phyloP scores from a whole-genome alignment of 2,888 invertebrate species.

The Volucella inflata region DNA sequence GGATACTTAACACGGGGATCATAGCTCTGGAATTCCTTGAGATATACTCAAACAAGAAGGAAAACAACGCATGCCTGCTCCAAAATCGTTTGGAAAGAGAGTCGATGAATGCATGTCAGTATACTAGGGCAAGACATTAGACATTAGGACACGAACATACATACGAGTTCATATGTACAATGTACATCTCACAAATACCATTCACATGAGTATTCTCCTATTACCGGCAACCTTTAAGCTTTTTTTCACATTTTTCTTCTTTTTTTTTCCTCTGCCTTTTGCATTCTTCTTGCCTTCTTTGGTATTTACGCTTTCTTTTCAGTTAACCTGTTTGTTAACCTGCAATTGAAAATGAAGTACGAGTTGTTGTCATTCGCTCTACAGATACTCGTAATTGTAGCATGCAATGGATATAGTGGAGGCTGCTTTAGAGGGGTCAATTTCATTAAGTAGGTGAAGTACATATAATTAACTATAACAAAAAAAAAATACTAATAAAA shows the following conservation, averaged over 20 bases:
- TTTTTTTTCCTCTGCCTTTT: neutral
- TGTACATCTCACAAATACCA: neutral
- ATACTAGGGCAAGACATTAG: conserved; percentile 65
- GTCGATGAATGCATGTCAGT: conserved; percentile 57
- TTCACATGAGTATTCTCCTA: neutral
- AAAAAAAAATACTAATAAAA: conserved; percentile 41
- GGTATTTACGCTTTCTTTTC: conserved; percentile 57
- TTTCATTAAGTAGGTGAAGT: conserved; percentile 70
- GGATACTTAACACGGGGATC: neutral
- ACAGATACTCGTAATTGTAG: conserved; percentile 28
- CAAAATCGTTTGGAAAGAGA: conserved; percentile 35
- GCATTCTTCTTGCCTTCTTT: conserved; percentile 1
- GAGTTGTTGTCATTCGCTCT: neutral
- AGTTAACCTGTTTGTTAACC: conserved; percentile 72
- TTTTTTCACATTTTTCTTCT: conserved; percentile 41
- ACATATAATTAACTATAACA: conserved; percentile 51
- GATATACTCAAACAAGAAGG: neutral
- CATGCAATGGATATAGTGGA: neutral
- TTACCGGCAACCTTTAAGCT: conserved; percentile 43
- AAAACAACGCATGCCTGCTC: conserved; percentile 52
- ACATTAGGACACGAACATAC: conserved; percentile 33
- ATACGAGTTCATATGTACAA: too few species aligned
- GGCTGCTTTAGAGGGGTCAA: conserved; percentile 53
- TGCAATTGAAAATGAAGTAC: conserved; percentile 60
- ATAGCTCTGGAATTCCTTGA: neutral